A percentile compares a stretch with the other conserved stretches of the same genome.
Evolutionary conservation across 2,797 vertebrate species (phyloP).

Genomic region (Myotis myotis): DNA sequence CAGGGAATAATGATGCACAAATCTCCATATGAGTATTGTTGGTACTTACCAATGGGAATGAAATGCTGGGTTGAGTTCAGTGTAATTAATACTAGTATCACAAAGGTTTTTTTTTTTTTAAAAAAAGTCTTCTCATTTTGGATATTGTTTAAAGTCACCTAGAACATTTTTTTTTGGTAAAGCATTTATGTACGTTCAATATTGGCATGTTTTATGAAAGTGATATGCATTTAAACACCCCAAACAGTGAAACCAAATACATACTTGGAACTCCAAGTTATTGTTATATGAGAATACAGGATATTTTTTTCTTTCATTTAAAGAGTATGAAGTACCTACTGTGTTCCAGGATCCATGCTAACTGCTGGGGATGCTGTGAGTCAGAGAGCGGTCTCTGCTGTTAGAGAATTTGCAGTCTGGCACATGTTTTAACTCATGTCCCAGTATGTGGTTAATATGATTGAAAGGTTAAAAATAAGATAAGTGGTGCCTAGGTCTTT

Average conservation of each 20-base stretch:
- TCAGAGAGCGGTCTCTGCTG: neutral
- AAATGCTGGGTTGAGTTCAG: neutral
- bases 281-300: neutral
- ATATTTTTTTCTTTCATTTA: neutral
- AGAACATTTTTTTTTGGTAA: neutral
- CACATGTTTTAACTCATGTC: neutral
- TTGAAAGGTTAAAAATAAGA: neutral
- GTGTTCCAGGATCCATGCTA: neutral
- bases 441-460: neutral
- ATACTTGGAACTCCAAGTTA: neutral
- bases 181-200: neutral
- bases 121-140: neutral
- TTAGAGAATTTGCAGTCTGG: neutral
- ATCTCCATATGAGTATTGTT: neutral
- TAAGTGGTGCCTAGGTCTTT: neutral
- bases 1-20: neutral
- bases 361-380: neutral
- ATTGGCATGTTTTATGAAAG: neutral
- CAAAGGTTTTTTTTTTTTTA: neutral
- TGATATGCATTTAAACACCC: neutral
- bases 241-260: neutral
- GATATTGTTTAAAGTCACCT: neutral
- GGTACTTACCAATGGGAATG: neutral
- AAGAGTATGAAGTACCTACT: neutral
- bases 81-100: neutral